These are phyloP conservation scores for Sebastolobus alascanus DNA, from an alignment of 2,797 vertebrate species.

Conservation along the genomic window DNA sequence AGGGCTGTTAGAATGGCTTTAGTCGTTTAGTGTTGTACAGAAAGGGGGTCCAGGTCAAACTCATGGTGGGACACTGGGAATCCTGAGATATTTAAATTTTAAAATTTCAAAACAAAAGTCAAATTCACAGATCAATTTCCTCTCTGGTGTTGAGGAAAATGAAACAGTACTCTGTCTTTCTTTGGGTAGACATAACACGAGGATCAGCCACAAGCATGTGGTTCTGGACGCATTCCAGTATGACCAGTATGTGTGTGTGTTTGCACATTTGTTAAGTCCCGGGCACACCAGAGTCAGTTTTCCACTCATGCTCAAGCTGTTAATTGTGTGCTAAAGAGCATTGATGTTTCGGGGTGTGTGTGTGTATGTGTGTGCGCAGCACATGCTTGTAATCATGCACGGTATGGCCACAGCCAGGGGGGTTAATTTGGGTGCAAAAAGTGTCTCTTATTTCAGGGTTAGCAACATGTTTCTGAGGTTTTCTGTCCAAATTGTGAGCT, in stretches of 20 bases:
- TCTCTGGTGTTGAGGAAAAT: conserved; percentile 30
- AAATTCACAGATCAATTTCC: conserved; percentile 6
- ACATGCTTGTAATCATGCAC: not conserved
- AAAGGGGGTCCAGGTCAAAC: conserved; percentile 7
- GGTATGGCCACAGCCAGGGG: not conserved
- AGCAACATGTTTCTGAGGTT: not conserved
- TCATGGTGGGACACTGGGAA: not conserved
- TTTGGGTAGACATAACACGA: conserved; percentile 70
- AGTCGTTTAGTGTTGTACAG: not conserved
- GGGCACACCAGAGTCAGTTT: conserved; percentile 36
- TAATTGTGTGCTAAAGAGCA: conserved; percentile 56
- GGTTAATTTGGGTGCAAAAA: not conserved
- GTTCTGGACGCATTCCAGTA: conserved; percentile 34
- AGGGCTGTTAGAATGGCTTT: not conserved
- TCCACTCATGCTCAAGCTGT: conserved; percentile 41
- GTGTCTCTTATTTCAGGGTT: not conserved
- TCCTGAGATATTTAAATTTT: not conserved
- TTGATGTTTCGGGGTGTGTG: conserved; percentile 4
- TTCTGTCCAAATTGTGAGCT: not conserved
- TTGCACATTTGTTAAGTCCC: conserved; percentile 32
- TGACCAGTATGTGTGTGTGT: conserved; percentile 21
- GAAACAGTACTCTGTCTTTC: conserved; percentile 52
- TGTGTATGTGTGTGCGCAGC: conserved; percentile 4
- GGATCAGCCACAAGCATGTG: conserved; percentile 62
- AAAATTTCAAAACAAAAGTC: conserved; percentile 31